Conservation (phyloP, 2,888 invertebrate species). For the Amblyteles armatorius region DNA sequence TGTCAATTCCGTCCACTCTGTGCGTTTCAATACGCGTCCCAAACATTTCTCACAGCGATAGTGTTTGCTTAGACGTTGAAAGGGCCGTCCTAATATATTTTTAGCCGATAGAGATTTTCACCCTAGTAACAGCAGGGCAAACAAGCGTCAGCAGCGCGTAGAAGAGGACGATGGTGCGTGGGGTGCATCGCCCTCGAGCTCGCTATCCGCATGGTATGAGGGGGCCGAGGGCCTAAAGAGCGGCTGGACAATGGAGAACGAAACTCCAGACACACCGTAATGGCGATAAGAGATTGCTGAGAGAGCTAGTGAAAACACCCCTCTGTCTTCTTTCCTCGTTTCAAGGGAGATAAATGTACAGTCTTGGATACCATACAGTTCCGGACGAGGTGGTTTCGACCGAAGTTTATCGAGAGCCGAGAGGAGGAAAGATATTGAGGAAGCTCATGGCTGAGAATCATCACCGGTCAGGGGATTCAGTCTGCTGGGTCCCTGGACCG, state of each 20-base stretch:
- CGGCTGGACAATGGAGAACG: conserved; percentile 28
- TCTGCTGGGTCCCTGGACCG: too few relatives aligned
- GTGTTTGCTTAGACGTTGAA: conserved; percentile 23
- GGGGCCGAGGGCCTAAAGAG: conserved; percentile 27
- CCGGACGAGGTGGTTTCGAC: not conserved
- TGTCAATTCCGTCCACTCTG: conserved; percentile 17
- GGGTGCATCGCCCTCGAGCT: conserved; percentile 17
- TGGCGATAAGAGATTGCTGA: conserved; percentile 15
- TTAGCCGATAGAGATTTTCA: conserved; percentile 12
- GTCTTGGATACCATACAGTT: not conserved
- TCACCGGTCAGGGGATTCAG: conserved; percentile 21
- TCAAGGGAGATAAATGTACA: not conserved
- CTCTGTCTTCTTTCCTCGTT: not conserved
- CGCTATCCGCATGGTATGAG: conserved; percentile 5
- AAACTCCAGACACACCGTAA: conserved; percentile 27
- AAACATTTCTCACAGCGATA: conserved; percentile 17
- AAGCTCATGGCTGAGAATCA: conserved; percentile 4
- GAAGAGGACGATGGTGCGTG: not conserved
- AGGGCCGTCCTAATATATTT: conserved; percentile 7
- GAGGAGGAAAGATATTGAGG: conserved; percentile 8
- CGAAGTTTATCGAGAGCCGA: conserved; percentile 9
- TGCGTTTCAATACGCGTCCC: conserved; percentile 6
- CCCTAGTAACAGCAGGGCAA: not conserved
- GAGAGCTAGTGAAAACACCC: conserved; percentile 1
- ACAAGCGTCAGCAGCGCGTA: not conserved